Percentiles rank a stretch among this genome's conserved stretches.
phyloP scores from a whole-genome alignment of 2,113 vertebrate genomes.

The Rhabdornis inornatus region DNA sequence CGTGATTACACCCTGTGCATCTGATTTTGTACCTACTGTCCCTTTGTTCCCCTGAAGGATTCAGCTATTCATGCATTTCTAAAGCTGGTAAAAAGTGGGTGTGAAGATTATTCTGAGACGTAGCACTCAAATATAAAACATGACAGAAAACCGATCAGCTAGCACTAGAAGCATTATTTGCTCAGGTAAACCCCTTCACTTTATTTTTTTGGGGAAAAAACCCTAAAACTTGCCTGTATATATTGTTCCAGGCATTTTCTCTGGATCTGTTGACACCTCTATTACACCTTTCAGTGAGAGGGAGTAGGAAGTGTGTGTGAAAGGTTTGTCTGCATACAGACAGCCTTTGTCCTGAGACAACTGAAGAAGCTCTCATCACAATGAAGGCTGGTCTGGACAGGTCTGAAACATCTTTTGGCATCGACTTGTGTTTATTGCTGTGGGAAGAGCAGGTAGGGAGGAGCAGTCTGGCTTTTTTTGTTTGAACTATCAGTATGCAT shows the following conservation, averaged over 20 bases:
- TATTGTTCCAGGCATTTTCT: neutral
- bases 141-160: neutral
- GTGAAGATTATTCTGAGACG: neutral
- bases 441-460: slow-evolving; percentile 2
- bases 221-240: neutral
- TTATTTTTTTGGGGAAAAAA: accelerated
- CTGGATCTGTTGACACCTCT: neutral
- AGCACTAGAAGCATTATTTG: neutral
- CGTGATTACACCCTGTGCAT: accelerated
- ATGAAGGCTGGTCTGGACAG: neutral
- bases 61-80: neutral
- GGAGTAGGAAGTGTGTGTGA: neutral
- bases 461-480: neutral
- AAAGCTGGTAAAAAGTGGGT: neutral
- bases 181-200: neutral
- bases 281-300: neutral
- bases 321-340: neutral
- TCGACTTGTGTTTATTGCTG: neutral
- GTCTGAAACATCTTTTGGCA: neutral
- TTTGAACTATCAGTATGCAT: neutral
- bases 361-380: neutral
- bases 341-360: neutral
- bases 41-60: neutral
- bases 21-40: neutral
- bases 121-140: neutral